phyloP scores from a whole-genome alignment of 2,113 vertebrate genomes.

The Symphodus melops region DNA sequence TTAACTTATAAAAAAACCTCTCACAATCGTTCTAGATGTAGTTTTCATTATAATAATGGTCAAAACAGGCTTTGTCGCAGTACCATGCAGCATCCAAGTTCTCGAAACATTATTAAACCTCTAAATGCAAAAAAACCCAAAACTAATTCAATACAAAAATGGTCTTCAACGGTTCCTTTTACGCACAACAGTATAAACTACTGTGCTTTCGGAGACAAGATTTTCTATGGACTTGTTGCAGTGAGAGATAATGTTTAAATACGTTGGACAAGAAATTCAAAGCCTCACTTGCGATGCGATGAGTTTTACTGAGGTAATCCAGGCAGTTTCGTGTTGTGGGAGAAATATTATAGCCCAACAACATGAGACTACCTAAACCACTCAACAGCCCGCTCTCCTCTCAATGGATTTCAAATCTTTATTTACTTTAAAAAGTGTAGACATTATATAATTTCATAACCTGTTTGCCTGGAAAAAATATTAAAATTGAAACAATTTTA shows the following conservation, averaged over 20 bases:
- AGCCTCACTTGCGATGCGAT: slow-evolving; percentile 78
- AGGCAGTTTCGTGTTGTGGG: slow-evolving; percentile 98
- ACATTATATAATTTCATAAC: not conserved
- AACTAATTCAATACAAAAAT: slow-evolving; percentile 4
- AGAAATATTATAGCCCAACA: slow-evolving; percentile 93
- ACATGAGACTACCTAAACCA: slow-evolving; percentile 99
- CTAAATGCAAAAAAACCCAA: not conserved
- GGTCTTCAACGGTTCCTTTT: slow-evolving; percentile 10
- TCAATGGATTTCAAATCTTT: not conserved
- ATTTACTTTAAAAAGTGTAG: not conserved
- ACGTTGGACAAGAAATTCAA: slow-evolving; percentile 26
- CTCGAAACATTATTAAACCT: not conserved
- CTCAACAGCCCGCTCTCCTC: slow-evolving; percentile 87
- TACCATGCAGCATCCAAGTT: not conserved
- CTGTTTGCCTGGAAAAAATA: not conserved
- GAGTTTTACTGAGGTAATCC: slow-evolving; percentile 97
- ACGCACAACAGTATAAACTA: slow-evolving; percentile 51
- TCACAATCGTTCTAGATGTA: not conserved
- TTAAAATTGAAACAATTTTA: not conserved
- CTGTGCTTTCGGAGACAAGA: slow-evolving; percentile 18
- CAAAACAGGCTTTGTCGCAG: not conserved
- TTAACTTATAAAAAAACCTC: slow-evolving; percentile 1
- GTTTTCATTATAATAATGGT: slow-evolving; percentile 5
- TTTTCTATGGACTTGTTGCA: not conserved
- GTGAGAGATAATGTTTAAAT: slow-evolving; percentile 18